Percentiles rank a stretch among this genome's conserved stretches.
These are phyloP conservation scores for Epizoanthus stellaris DNA, from an alignment of 92 coral and sea anemone species.

Conservation along the genomic window DNA sequence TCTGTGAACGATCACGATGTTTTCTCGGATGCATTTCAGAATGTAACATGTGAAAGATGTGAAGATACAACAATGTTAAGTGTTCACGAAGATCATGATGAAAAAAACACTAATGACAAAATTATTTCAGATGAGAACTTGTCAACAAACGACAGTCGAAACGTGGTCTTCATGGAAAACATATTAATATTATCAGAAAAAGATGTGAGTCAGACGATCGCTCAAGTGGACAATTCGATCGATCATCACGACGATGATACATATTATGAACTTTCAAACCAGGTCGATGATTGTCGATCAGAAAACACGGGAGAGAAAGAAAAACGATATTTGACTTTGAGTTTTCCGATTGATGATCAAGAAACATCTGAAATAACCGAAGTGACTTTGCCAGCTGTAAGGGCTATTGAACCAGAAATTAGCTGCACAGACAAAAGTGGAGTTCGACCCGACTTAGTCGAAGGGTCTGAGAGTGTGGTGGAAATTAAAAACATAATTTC, in stretches of 20 bases:
- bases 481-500: constrained; percentile 19
- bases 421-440: neutral
- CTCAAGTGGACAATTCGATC: neutral
- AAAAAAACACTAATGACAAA: neutral
- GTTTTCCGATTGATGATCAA: neutral
- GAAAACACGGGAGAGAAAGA: neutral
- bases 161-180: neutral
- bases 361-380: neutral
- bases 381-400: neutral
- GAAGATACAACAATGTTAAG: neutral
- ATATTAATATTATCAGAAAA: neutral
- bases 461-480: neutral
- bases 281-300: neutral
- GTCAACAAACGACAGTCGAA: neutral
- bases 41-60: neutral
- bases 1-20: constrained; percentile 10
- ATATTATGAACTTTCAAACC: neutral
- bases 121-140: neutral
- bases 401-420: neutral
- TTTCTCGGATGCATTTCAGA: constrained; percentile 25
- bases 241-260: neutral
- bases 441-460: neutral
- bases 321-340: neutral
- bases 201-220: neutral
- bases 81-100: neutral